Evolutionary conservation across 2,113 vertebrate genomes (phyloP), one percentile per base, ranked within the genome.

Genomic region (Phycodurus eques): DNA sequence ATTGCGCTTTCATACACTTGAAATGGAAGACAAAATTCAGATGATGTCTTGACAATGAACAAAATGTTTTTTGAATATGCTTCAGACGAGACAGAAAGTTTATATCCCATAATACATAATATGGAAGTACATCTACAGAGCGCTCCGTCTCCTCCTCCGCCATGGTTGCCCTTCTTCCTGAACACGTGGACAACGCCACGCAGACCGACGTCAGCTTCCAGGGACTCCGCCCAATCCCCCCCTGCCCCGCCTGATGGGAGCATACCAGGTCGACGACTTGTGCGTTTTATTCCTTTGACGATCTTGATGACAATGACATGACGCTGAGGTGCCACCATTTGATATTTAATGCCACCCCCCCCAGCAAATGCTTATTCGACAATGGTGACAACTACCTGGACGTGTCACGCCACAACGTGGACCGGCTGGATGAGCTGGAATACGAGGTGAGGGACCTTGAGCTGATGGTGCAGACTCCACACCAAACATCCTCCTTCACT

Each of bases 191-290:
- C 83, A 95, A 89, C 46, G 92, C 91, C 43, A 95, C 95, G 20
- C 95, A 96, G 90, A 96, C 94, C 0, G 94, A 96, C 85, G 93
- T 96, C 88, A 94, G 92, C 91, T 95, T 96, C 88, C 93, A 93
- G 79, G 93, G 10, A 83, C 51, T 0, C 80, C 69, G 71, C 91
- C 2, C 80, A 91, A 64, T 81, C 92, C 60, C 0, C 92, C 94
- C 27, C 85, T 92, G 53, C 92, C 91, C 56, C 88, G 92, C 63
- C 73, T 88, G 14, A 68, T 89, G 68, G 94, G 90, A 64, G 90
- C 93, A 0, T 93, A 93, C 39, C 90, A 71, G 53, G 68, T 78
- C 51, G 74, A 73, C 19, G 74, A 85, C 60, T 76, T 81, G 85
- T 87, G 68, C 0, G 80, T 79, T 43, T 19, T 31, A 46, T 51